These are phyloP conservation scores for Hydrozoanthus gracilis DNA, from an alignment of 92 coral and sea anemone species.

Conservation along the genomic window DNA sequence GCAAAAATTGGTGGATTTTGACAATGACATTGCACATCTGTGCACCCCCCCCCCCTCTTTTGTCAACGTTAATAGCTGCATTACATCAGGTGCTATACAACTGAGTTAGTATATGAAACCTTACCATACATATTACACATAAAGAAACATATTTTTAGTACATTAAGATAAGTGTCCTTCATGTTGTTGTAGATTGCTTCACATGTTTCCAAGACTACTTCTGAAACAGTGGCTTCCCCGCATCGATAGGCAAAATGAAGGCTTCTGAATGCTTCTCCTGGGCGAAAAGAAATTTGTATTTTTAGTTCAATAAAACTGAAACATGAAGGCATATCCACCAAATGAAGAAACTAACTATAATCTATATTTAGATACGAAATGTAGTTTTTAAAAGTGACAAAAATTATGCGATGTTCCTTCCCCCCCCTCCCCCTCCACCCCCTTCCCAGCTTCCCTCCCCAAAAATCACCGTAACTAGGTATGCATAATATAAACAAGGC, in stretches of 20 bases:
- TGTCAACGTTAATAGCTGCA: slow-evolving; percentile 22
- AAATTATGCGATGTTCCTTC: slow-evolving; percentile 31
- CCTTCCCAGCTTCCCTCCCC: slow-evolving; percentile 37
- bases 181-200: slow-evolving; percentile 47
- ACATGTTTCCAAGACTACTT: slow-evolving; percentile 48
- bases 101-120: slow-evolving; percentile 13
- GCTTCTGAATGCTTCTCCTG: slow-evolving; percentile 56
- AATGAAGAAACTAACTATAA: slow-evolving; percentile 34
- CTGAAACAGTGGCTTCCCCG: slow-evolving; percentile 55
- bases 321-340: slow-evolving; percentile 17
- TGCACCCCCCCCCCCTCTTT: slow-evolving; percentile 10
- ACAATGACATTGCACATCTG: slow-evolving; percentile 18
- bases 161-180: slow-evolving; percentile 44
- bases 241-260: slow-evolving; percentile 50
- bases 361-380: slow-evolving; percentile 35
- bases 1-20: slow-evolving; percentile 20
- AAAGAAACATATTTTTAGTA: slow-evolving; percentile 20
- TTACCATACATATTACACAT: slow-evolving; percentile 17
- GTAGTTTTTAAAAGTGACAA: slow-evolving; percentile 23
- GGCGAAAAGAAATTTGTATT: slow-evolving; percentile 15
- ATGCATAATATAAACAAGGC: slow-evolving; percentile 27
- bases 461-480: slow-evolving; percentile 32
- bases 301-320: slow-evolving; percentile 3
- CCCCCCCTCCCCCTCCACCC: slow-evolving; percentile 11
- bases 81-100: slow-evolving; percentile 10